These are phyloP conservation scores for Apostichopus parvimensis DNA, from an alignment of 35 echinoderm and acorn worm genomes.

Conservation along the genomic window DNA sequence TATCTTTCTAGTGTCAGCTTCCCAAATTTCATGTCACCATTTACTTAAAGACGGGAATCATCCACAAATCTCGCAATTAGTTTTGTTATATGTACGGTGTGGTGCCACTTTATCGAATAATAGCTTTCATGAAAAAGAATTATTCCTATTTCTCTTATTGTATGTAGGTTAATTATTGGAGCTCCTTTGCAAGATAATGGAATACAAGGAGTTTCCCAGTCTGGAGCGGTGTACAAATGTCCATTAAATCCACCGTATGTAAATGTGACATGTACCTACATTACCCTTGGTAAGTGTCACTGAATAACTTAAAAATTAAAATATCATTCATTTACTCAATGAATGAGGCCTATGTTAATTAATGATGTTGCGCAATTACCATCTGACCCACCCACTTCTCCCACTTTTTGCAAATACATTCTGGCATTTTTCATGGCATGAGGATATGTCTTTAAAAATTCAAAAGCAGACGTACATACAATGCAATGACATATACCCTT, in stretches of 20 bases:
- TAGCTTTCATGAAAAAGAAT: no score
- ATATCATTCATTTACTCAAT: background rate
- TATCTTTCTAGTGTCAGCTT: no score
- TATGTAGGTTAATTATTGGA: background rate
- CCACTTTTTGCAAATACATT: background rate
- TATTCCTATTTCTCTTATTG: background rate
- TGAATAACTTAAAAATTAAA: no score
- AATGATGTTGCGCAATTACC: background rate
- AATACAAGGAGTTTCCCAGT: background rate
- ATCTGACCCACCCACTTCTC: background rate
- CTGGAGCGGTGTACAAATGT: background rate
- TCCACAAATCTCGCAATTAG: no score
- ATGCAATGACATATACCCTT: background rate
- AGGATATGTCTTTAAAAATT: background rate
- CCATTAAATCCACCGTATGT: background rate
- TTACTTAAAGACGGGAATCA: no score
- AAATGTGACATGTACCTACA: background rate
- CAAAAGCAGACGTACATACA: background rate
- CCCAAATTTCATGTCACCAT: no score
- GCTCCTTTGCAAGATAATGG: background rate
- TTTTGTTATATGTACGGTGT: no score
- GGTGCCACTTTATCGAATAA: no score
- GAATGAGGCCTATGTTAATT: background rate
- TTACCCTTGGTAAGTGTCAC: background rate
- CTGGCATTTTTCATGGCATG: background rate